These are phyloP conservation scores for Aix galericulata DNA, from an alignment of 2,113 vertebrate species.

Conservation along the genomic window DNA sequence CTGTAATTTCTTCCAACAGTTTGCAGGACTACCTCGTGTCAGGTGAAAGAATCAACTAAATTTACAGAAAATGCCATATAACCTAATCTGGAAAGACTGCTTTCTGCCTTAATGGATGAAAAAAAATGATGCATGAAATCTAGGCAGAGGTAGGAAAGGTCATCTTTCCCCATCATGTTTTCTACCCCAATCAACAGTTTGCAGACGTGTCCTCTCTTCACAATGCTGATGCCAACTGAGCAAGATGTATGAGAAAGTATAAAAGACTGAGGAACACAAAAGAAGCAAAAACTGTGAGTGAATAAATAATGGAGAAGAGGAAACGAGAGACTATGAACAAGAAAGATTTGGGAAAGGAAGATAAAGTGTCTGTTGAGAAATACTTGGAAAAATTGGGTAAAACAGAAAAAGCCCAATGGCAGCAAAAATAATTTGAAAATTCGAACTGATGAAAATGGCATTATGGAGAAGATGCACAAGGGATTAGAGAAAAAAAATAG, in stretches of 20 bases:
- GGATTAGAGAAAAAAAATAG: not conserved
- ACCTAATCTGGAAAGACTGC: not conserved
- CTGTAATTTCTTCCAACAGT: not conserved
- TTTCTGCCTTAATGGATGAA: not conserved
- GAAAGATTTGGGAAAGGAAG: not conserved
- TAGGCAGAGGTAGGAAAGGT: not conserved
- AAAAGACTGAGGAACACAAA: not conserved
- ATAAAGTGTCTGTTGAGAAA: not conserved
- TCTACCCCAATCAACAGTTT: not conserved
- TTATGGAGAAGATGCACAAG: not conserved
- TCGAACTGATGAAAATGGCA: not conserved
- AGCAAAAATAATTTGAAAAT: not conserved
- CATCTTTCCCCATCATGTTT: not conserved
- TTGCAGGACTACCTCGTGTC: not conserved
- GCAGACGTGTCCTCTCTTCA: not conserved
- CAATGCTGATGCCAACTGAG: not conserved
- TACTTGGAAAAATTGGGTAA: not conserved
- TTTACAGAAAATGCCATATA: not conserved
- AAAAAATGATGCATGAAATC: not conserved
- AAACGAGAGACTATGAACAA: not conserved
- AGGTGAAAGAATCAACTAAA: not conserved
- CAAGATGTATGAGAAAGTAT: not conserved
- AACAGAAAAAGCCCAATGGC: not conserved
- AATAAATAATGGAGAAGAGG: not conserved
- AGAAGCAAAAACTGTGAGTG: not conserved